Evolutionary conservation across 2,797 vertebrate species (phyloP).

Genomic region (Anniella stebbinsi): DNA sequence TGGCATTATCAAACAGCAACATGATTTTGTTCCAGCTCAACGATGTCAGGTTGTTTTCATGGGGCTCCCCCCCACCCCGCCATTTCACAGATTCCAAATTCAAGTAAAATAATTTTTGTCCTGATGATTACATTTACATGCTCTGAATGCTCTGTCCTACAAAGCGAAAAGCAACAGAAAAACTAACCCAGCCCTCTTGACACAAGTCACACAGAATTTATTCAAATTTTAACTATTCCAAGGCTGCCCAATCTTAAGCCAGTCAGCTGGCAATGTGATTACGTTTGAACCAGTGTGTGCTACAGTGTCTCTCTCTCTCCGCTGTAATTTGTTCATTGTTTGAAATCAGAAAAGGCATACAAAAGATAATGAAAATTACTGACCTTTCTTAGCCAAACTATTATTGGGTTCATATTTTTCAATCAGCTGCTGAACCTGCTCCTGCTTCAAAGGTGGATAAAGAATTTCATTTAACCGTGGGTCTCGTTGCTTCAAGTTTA

Average conservation of each 20-base stretch:
- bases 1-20: background rate
- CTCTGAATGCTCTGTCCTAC: constrained; percentile 7
- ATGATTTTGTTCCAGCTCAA: background rate
- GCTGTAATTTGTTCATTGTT: constrained; percentile 20
- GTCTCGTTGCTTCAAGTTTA: constrained; percentile 94
- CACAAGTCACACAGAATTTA: background rate
- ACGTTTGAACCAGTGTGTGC: constrained; percentile 26
- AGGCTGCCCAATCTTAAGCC: constrained; percentile 12
- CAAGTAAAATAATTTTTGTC: background rate
- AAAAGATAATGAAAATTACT: constrained; percentile 65
- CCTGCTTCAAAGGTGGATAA: constrained; percentile 94
- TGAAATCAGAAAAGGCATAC: background rate
- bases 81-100: constrained; percentile 16
- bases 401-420: constrained; percentile 94
- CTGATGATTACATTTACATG: background rate
- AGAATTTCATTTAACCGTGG: constrained; percentile 97
- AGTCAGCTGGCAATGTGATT: constrained; percentile 24
- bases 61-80: background rate
- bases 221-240: background rate
- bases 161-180: constrained; percentile 6
- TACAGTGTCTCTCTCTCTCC: background rate
- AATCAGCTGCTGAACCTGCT: constrained; percentile 94
- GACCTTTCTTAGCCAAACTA: constrained; percentile 91
- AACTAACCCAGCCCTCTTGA: constrained; percentile 1
- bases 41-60: background rate